phyloP scores from a whole-genome alignment of 2,888 invertebrate species.

The Plagodis dolabraria region DNA sequence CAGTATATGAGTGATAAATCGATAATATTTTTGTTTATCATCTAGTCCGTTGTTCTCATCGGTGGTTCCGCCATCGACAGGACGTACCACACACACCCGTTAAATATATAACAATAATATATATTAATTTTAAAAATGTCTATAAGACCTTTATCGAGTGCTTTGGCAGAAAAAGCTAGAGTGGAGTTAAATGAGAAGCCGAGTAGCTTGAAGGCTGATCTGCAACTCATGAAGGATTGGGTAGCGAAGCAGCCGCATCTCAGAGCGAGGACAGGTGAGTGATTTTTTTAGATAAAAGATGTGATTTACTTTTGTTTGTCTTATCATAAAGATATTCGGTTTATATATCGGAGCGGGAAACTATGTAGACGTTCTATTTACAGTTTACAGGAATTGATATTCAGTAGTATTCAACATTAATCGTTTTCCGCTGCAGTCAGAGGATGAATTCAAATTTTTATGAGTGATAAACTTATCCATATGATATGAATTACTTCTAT shows the following conservation, averaged over 20 bases:
- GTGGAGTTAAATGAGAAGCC: conserved; percentile 80
- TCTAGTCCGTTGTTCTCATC: conserved; percentile 12
- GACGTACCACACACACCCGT: not conserved
- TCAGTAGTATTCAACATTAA: too few relatives aligned
- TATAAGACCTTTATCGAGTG: conserved; percentile 46
- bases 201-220: conserved; percentile 62
- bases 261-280: conserved; percentile 26
- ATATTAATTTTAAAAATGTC: conserved; percentile 34
- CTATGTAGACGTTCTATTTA: too few relatives aligned
- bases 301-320: conserved; percentile 14
- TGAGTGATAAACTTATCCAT: too few relatives aligned
- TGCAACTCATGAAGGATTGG: conserved; percentile 79
- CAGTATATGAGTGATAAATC: conserved; percentile 24
- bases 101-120: not conserved
- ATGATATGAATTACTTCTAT: too few relatives aligned
- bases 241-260: conserved; percentile 79
- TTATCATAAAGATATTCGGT: not conserved
- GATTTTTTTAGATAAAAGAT: conserved; percentile 24
- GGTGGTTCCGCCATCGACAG: conserved; percentile 10
- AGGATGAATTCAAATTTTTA: too few relatives aligned
- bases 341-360: not conserved
- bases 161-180: conserved; percentile 60
- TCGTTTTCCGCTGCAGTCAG: too few relatives aligned
- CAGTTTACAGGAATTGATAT: too few relatives aligned
- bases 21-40: conserved; percentile 26